phyloP scores from a whole-genome alignment of 2,888 invertebrate species.

The Byasa hedistus region DNA sequence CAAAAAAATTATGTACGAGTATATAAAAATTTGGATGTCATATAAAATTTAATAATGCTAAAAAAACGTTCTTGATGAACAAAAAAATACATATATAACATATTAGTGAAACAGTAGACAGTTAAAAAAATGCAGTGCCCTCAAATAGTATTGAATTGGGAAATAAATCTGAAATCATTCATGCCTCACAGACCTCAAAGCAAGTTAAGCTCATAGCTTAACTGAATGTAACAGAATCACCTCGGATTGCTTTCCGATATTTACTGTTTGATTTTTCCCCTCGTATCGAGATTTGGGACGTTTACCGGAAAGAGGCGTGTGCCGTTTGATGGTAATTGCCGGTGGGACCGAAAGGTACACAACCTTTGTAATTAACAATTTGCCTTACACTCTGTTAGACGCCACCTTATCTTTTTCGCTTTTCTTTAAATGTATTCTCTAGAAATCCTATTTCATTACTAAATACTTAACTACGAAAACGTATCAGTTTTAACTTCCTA shows the following conservation, averaged over 20 bases:
- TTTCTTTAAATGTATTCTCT: not conserved
- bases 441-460: not conserved
- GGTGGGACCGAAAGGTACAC: slow-evolving; percentile 62
- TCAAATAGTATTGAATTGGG: slow-evolving; percentile 33
- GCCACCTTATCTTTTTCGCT: slow-evolving; percentile 34
- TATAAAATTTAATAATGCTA: not conserved
- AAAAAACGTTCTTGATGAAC: not conserved
- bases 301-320: slow-evolving; percentile 74
- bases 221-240: slow-evolving; percentile 77
- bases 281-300: slow-evolving; percentile 67
- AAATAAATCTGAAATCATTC: slow-evolving; percentile 46
- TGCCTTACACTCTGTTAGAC: slow-evolving; percentile 45
- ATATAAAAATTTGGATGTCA: no score
- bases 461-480: not conserved
- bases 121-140: not conserved
- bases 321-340: slow-evolving; percentile 60
- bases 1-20: no score
- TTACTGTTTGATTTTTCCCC: slow-evolving; percentile 77
- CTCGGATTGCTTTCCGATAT: slow-evolving; percentile 77
- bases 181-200: slow-evolving; percentile 51
- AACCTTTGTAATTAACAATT: slow-evolving; percentile 72
- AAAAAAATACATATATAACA: not conserved
- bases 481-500: not conserved
- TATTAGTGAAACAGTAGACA: not conserved
- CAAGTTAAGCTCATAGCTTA: slow-evolving; percentile 55